Evolutionary conservation across 2,797 vertebrate species (phyloP).

Genomic region (Esox lucius): DNA sequence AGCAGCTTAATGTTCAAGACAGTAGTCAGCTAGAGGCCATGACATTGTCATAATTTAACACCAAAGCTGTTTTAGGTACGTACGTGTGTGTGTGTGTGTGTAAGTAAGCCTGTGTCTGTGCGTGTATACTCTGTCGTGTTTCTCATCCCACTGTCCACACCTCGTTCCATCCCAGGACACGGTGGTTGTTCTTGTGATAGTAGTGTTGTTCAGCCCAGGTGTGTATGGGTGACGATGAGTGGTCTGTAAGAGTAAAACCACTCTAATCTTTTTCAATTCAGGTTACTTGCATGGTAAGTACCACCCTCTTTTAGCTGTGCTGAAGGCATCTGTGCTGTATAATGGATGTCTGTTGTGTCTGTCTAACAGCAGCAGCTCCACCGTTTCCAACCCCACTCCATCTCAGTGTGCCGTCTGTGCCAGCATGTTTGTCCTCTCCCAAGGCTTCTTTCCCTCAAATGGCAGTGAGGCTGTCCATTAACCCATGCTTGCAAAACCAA

Average conservation of each 20-base stretch:
- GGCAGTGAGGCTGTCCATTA: not conserved
- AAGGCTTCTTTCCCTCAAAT: not conserved
- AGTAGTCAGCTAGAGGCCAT: too few species aligned
- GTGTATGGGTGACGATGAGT: not conserved
- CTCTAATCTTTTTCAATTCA: conserved; percentile 73
- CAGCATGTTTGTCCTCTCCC: not conserved
- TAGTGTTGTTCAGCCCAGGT: not conserved
- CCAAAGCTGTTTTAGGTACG: not conserved
- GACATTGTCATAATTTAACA: not conserved
- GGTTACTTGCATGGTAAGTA: conserved; percentile 91
- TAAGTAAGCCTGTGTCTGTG: not conserved
- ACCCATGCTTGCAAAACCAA: not conserved
- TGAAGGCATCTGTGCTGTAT: not conserved
- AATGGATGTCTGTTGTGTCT: not conserved
- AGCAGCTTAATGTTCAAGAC: not conserved
- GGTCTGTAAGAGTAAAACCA: not conserved
- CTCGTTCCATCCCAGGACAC: not conserved
- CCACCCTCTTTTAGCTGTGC: conserved; percentile 53
- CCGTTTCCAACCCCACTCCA: not conserved
- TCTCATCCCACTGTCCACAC: not conserved
- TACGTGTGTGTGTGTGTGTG: too few species aligned
- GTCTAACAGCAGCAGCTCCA: conserved; percentile 2
- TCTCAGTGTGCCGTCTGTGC: not conserved
- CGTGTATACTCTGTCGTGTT: not conserved
- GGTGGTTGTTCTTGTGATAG: too few species aligned